A percentile compares a stretch with the other conserved stretches of the same genome.
Conservation (phyloP, 2,113 vertebrate genomes). For the Daphoenositta chrysoptera region DNA sequence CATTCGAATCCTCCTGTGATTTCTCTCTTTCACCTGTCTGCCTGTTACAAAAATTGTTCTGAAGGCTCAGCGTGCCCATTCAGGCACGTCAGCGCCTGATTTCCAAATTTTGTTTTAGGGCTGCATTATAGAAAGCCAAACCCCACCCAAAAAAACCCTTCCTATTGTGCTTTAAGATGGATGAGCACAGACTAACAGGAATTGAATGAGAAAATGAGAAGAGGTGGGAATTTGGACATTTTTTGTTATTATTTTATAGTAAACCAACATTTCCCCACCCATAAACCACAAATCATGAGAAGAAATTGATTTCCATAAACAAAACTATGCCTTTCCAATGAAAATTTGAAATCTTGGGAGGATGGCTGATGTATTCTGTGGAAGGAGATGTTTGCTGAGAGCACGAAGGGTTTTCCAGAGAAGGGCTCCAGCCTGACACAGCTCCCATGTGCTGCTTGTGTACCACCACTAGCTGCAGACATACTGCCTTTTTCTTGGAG, state of each 20-base stretch:
- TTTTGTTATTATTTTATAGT: neutral
- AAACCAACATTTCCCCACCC: neutral
- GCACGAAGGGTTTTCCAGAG: neutral
- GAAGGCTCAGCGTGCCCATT: neutral
- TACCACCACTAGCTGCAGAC: neutral
- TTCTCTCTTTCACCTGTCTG: conserved; percentile 22
- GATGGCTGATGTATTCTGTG: rapidly evolving
- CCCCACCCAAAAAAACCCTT: neutral
- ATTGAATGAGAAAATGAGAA: neutral
- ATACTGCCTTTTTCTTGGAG: neutral
- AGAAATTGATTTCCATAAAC: neutral
- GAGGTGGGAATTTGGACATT: neutral
- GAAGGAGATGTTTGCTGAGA: neutral
- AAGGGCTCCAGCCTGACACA: neutral
- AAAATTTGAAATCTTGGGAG: neutral
- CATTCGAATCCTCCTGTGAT: conserved; percentile 14
- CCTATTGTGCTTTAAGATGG: neutral
- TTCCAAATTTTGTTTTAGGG: neutral
- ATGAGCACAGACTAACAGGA: neutral
- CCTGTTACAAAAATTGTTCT: neutral
- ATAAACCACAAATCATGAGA: neutral
- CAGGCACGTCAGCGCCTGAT: neutral
- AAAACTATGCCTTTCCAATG: neutral
- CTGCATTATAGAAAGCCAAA: neutral
- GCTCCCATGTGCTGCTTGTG: neutral